Evolutionary conservation across 2,888 invertebrate genomes (phyloP), one percentile per base, ranked within the genome.

Genomic region (Oeneis ivallda): DNA sequence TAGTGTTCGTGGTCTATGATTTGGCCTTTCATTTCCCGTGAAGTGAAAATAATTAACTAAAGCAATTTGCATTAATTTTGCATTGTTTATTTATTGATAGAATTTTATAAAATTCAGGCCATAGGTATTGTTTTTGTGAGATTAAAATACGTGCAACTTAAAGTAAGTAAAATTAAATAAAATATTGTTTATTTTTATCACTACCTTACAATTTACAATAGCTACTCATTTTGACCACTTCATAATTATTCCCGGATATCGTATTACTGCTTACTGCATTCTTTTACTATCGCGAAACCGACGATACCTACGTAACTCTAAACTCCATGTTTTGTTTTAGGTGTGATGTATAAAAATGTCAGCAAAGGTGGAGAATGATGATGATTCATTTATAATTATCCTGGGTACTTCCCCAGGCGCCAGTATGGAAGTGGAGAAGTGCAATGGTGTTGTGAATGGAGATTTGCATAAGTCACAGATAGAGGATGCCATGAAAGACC

Each of bases 331-430:
- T 39, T 19, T n/a, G n/a, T 65, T 68, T 11, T 57, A 71, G 70
- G 50, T 59, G 68, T 66, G 39, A 71, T 71, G 73, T 17, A 58
- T 54, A 65, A 82, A 66, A 68, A 89, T 89, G 90, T 74, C 83
- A 64, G 69, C 79, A 45, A 79, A 75, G 59, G 63, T 73, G 17
- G 84, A 86, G 62, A 79, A 76, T 71, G 91, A 90, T 54, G 92
- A 92, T 47, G 92, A 92, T 43, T 92, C 92, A 0, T 92, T 92
- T 72, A 91, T 92, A 45, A 87, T 92, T 67, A 65, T 75, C 45
- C 82, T 92, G 15, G 89, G 89, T 4, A 79, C 87, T 0, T 92
- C 92, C 5, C 92, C 92, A 0, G 85, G 86, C 0, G 76, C 83
- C 0, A 91, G 90, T 66, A 69, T 92, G 71, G 88, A 87, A 61